Evolutionary conservation across 2,888 invertebrate genomes (phyloP), one percentile per base, ranked within the genome.

Genomic region (Sericinus montela): DNA sequence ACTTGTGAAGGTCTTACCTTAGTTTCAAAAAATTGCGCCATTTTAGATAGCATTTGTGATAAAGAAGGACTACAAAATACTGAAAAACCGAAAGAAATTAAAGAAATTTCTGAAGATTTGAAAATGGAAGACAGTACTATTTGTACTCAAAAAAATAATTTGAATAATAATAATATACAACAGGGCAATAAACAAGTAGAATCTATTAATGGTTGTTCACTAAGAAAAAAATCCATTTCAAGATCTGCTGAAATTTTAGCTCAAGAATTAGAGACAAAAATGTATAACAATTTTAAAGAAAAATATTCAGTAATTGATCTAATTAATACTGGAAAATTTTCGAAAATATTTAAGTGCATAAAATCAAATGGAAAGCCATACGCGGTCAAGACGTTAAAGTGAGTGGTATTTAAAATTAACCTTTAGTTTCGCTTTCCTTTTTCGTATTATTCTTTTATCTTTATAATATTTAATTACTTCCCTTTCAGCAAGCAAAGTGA

Each of bases 341-440:
- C 80, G 1, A 62, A 52, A 43, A 65, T 82, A 52, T 76, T 63
- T 44, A 59, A 62, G 44, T 75, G 67, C 47, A 56, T 53, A 45
- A 58, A 69, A 49, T 10, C 28, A 1, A 46, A 29, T 23, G 66
- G 66, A 15, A 11, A 56, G 43, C 35, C 43, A 11, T 75, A 61
- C 51, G 69, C 69, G 1, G 45, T 75, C 4, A 82, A 82, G 63
- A 48, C 69, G 19, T 41, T 65, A 35, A 63, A 52, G 80, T 77
- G 67, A 51, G 72, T 69, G 44, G 16, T 40, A 41, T 39, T 30
- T 30, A 10, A 11, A 14, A 29, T n/a, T n/a, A n/a, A n/a, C n/a
- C n/a, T n/a, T n/a, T n/a, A n/a, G n/a, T n/a, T n/a, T n/a, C n/a
- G n/a, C n/a, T n/a, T n/a, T n/a, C n/a, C n/a, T n/a, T n/a, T n/a